Percentiles rank a stretch among this genome's conserved stretches.
Conservation (phyloP, 2,888 invertebrate species). For the Leucania comma region DNA sequence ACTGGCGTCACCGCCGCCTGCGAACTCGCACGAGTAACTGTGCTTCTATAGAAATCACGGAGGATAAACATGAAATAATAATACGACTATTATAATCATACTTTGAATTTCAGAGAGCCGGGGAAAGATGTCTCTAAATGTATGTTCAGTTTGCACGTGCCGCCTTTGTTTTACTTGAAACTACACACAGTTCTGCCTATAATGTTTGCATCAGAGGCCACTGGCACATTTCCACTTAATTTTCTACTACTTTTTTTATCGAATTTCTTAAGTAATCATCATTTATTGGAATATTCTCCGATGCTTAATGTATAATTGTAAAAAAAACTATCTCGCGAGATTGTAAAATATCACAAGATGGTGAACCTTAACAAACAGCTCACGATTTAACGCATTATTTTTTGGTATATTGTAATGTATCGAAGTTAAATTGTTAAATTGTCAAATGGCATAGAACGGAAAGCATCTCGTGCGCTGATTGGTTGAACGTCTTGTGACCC, state of each 20-base stretch:
- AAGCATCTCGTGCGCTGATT: too few species aligned
- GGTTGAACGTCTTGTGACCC: too few species aligned
- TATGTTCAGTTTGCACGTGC: neutral
- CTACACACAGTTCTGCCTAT: too few species aligned
- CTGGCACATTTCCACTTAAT: neutral
- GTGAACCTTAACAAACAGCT: too few species aligned
- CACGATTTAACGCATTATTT: too few species aligned
- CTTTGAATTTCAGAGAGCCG: neutral
- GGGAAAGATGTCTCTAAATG: too few species aligned
- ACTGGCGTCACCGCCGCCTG: slow-evolving; percentile 7
- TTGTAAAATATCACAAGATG: too few species aligned
- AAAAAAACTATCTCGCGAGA: too few species aligned
- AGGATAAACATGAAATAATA: neutral
- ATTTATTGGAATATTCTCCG: neutral
- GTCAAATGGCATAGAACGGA: too few species aligned
- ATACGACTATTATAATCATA: neutral
- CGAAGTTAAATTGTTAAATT: too few species aligned
- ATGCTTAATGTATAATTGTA: neutral
- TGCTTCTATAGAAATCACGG: slow-evolving; percentile 1
- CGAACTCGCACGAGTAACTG: neutral
- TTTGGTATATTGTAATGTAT: too few species aligned
- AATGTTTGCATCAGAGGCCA: neutral
- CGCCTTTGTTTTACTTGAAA: neutral
- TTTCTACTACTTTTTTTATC: neutral
- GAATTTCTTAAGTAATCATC: neutral